Base-by-base conservation (phyloP, 2,113 vertebrate genomes). In the Empidonax alnorum region DNA sequence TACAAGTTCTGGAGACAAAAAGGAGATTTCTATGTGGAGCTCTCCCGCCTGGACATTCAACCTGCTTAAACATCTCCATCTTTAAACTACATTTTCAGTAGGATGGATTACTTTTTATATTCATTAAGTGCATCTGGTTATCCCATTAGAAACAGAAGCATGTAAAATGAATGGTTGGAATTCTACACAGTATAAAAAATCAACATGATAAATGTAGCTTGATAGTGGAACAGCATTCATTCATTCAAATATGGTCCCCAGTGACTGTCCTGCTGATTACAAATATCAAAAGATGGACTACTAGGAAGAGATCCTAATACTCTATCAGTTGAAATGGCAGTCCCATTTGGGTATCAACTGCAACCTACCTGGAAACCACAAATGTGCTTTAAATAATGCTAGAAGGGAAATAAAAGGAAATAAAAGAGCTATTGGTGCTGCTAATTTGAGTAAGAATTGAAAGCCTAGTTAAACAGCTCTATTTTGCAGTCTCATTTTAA, bases 401-500 rank as follows among this genome's bases (percentile, higher is more conserved):
- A 62, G 50, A 90, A 81, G 24, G 31, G 30, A 89, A 86, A 67
- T 67, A 71, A 75, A 75, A 37, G 82, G 31, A 80, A 66, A 58
- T 15, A 30, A 37, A 85, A 95, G 78, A 89, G 20, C 39, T 74
- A 27, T 33, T 65, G 23, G 20, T 93, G 35, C 5, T 76, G 52
- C 7, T 88, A 66, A 76, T 92, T 82, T 79, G 44, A 93, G 56
- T 88, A 93, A 90, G 30, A 15, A 90, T 95, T 90, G 85, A 94
- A 87, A 90, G 22, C 10, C 44, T 46, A 53, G 47, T 72, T 61
- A 66, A 94, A 92, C 30, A 75, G 22, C n/a, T 91, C 61, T 69
- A 28, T 96, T 86, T 93, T 83, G 27, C 65, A 76, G 63, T 62
- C 33, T 89, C 19, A 77, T 84, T 92, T 92, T 95, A 93, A 94